phyloP scores from a whole-genome alignment of 1,140 invertebrate species.

The Drosophila elegans region DNA sequence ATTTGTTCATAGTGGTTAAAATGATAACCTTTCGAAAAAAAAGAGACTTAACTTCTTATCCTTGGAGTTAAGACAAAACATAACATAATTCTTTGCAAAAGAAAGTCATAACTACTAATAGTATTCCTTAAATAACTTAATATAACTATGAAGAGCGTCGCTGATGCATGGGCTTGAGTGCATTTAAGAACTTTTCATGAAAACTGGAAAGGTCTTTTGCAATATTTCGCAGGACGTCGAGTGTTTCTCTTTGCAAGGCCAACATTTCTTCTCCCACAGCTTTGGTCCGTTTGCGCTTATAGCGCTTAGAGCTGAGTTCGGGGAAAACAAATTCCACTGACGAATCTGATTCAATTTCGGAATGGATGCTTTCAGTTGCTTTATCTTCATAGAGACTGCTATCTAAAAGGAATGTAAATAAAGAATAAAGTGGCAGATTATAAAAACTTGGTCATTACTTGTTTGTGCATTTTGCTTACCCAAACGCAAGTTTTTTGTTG shows the following conservation, averaged over 20 bases:
- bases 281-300: not conserved
- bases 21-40: not conserved
- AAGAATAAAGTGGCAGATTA: not conserved
- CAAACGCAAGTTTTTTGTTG: not conserved
- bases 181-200: not conserved
- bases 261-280: constrained; percentile 3
- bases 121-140: not conserved
- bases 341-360: not conserved
- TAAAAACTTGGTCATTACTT: too few species aligned
- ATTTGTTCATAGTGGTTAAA: too few species aligned
- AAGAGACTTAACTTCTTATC: too few species aligned
- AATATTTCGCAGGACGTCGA: constrained; percentile 5
- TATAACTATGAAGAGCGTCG: constrained; percentile 1
- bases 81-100: not conserved
- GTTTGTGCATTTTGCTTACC: not conserved
- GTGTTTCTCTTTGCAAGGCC: constrained; percentile 7
- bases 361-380: not conserved
- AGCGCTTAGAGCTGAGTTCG: not conserved
- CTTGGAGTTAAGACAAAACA: not conserved
- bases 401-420: not conserved
- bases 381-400: not conserved
- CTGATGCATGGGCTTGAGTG: not conserved
- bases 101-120: not conserved
- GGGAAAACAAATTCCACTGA: constrained; percentile 4
- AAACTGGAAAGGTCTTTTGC: constrained; percentile 3